These are phyloP conservation scores for Myotis planiceps DNA, from an alignment of 2,797 vertebrate genomes.

Conservation along the genomic window DNA sequence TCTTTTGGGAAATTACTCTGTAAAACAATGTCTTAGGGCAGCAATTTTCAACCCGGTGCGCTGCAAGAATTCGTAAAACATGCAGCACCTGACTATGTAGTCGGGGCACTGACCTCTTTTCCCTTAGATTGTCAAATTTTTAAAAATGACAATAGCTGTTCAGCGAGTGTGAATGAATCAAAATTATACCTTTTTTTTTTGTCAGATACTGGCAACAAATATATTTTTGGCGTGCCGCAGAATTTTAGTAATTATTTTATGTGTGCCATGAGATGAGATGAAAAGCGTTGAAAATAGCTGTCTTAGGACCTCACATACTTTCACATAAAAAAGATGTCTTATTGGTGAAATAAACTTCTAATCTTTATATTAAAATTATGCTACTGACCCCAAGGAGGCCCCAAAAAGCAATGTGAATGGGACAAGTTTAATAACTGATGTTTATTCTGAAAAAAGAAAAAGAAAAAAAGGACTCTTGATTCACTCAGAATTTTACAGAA, in stretches of 20 bases:
- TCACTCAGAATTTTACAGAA: constrained; percentile 12
- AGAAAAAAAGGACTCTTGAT: not conserved
- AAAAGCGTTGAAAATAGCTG: not conserved
- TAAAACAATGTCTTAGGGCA: constrained; percentile 4
- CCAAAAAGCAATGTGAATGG: not conserved
- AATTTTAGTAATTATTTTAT: not conserved
- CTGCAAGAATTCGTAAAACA: not conserved
- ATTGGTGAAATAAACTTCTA: not conserved
- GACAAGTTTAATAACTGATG: not conserved
- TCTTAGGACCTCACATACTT: not conserved
- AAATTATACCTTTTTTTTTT: not conserved
- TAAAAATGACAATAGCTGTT: not conserved
- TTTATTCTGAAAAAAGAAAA: not conserved
- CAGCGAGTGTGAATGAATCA: not conserved
- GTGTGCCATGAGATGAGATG: not conserved
- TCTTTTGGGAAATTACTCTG: not conserved
- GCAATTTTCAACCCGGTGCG: not conserved
- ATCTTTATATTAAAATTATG: not conserved
- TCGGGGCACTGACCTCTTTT: not conserved
- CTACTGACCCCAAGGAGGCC: not conserved
- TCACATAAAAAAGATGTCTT: not conserved
- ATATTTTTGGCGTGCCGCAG: not conserved
- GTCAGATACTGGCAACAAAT: not conserved
- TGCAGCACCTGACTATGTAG: not conserved
- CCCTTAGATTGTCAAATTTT: not conserved